Conservation (phyloP, 1,140 invertebrate species). For the Cataglyphis hispanica region DNA sequence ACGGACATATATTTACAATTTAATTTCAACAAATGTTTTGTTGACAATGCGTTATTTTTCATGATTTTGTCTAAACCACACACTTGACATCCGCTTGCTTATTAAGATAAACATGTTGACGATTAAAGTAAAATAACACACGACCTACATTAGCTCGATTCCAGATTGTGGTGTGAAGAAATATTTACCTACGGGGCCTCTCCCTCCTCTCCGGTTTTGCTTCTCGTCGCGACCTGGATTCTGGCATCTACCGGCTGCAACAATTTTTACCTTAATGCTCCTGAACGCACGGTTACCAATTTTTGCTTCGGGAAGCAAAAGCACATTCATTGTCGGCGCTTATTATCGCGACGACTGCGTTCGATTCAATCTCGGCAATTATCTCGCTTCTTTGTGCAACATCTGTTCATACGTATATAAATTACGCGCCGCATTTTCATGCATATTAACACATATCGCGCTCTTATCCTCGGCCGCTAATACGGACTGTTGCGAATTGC, state of each 20-base stretch:
- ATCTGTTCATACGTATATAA: constrained; percentile 28
- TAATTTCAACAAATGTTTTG: constrained; percentile 4
- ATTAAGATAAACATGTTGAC: constrained; percentile 35
- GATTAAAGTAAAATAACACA: constrained; percentile 43
- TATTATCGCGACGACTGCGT: constrained; percentile 36
- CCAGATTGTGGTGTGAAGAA: constrained; percentile 59
- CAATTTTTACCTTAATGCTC: constrained; percentile 49
- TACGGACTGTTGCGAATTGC: constrained; percentile 7
- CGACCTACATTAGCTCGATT: constrained; percentile 57
- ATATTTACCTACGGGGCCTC: constrained; percentile 45
- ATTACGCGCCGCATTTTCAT: constrained; percentile 46
- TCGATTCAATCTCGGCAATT: constrained; percentile 39
- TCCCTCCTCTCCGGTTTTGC: constrained; percentile 8
- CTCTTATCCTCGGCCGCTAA: not conserved
- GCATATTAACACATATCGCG: constrained; percentile 20
- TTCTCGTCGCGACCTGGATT: constrained; percentile 51
- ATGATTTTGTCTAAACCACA: constrained; percentile 6
- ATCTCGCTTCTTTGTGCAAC: constrained; percentile 13
- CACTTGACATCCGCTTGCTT: not conserved
- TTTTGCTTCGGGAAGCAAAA: constrained; percentile 45
- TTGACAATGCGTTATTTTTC: not conserved
- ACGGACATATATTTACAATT: not conserved
- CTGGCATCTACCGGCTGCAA: constrained; percentile 31
- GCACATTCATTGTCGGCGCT: constrained; percentile 47
- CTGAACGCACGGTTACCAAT: not conserved